A percentile compares a stretch with the other conserved stretches of the same genome.
phyloP scores from a whole-genome alignment of 2,797 vertebrate genomes.

The Arctocebus calabarensis region DNA sequence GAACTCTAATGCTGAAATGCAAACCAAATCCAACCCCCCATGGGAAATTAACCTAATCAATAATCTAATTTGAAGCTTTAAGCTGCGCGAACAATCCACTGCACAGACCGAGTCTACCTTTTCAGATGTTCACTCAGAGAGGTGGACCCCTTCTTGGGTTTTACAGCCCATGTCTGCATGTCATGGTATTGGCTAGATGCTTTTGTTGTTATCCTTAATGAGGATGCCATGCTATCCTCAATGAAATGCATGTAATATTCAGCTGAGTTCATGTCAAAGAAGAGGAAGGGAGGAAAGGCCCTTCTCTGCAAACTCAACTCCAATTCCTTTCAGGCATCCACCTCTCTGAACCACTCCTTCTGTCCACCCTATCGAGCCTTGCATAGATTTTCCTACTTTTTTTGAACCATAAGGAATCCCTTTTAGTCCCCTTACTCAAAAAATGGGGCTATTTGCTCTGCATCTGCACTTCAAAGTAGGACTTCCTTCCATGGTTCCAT shows the following conservation, averaged over 20 bases:
- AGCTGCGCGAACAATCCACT: conserved; percentile 59
- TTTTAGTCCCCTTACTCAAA: neutral
- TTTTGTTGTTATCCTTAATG: neutral
- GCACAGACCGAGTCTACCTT: conserved; percentile 6
- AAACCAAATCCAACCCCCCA: conserved; percentile 78
- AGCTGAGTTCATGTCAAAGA: neutral
- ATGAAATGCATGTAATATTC: neutral
- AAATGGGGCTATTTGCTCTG: neutral
- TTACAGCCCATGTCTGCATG: rapidly evolving
- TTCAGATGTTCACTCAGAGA: neutral
- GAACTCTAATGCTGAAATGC: conserved; percentile 81
- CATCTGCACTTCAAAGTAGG: neutral
- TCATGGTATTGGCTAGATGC: neutral
- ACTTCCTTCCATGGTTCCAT: neutral
- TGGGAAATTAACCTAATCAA: conserved; percentile 82
- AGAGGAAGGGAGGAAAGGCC: neutral
- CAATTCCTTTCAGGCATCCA: no score
- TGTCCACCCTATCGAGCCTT: neutral
- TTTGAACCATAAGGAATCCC: neutral
- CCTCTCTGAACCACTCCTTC: no score
- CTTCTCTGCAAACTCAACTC: neutral
- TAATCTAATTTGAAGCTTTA: conserved; percentile 78
- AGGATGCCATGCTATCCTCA: neutral
- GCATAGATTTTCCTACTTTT: neutral
- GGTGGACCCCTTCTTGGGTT: neutral